Conservation (phyloP, 2,113 vertebrate genomes). For the Oplegnathus fasciatus region DNA sequence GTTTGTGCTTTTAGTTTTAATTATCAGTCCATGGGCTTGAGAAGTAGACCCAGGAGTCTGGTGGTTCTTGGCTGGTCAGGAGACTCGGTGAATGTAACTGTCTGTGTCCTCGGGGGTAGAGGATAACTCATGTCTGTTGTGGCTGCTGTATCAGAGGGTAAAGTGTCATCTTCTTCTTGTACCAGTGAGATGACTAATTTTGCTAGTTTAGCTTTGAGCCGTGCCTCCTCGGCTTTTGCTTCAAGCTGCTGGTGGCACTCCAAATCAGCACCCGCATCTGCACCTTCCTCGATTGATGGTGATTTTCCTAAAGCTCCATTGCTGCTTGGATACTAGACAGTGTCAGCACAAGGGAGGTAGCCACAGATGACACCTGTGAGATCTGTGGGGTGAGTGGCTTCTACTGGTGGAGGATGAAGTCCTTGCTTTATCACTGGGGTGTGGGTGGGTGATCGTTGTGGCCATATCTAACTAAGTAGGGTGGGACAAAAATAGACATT, state of each 20-base stretch:
- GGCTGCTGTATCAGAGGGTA: slow-evolving; percentile 24
- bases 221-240: not conserved
- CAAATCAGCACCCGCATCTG: not conserved
- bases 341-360: not conserved
- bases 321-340: not conserved
- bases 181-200: slow-evolving; percentile 24
- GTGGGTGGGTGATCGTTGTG: not conserved
- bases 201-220: not conserved
- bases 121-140: slow-evolving; percentile 33
- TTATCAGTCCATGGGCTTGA: not conserved
- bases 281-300: not conserved
- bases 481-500: not conserved
- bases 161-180: slow-evolving; percentile 12
- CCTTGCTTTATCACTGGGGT: too few species aligned
- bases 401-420: too few species aligned
- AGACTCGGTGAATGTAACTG: slow-evolving; percentile 1
- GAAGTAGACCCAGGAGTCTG: not conserved
- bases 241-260: not conserved
- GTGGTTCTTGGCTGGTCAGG: not conserved
- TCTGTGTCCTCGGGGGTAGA: not conserved
- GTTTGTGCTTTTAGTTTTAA: not conserved
- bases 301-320: not conserved
- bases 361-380: not conserved
- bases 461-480: not conserved
- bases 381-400: not conserved